Evolutionary conservation across 2,888 invertebrate genomes (phyloP).

Genomic region (Scaptomyza caliginosa): DNA sequence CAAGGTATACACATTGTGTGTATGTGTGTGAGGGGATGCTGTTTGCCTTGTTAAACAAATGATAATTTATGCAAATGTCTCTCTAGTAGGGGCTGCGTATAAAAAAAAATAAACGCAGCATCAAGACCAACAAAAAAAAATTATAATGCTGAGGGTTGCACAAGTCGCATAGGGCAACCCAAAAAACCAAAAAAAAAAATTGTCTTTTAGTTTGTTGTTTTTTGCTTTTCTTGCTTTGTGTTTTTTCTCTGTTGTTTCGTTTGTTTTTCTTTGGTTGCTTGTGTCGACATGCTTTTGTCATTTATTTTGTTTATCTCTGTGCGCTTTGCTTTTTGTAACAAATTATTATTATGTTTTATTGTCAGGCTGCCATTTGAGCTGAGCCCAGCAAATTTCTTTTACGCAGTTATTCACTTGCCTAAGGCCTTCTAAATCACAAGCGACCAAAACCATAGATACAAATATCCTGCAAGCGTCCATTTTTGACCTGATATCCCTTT

Average conservation of each 20-base stretch:
- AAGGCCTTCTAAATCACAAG: constrained; percentile 57
- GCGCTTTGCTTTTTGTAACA: constrained; percentile 73
- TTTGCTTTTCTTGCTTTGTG: constrained; percentile 3
- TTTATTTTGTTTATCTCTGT: constrained; percentile 81
- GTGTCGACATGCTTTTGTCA: constrained; percentile 75
- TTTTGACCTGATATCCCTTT: constrained; percentile 51
- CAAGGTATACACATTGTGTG: constrained; percentile 31
- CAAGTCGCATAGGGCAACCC: constrained; percentile 45
- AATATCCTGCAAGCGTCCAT: constrained; percentile 22
- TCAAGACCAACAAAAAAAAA: constrained; percentile 30
- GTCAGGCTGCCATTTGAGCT: constrained; percentile 56
- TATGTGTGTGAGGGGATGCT: constrained; percentile 20
- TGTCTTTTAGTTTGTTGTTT: constrained; percentile 54
- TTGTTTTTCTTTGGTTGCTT: constrained; percentile 30
- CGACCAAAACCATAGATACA: constrained; percentile 5
- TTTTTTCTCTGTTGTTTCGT: constrained; percentile 16
- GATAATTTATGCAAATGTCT: constrained; percentile 82
- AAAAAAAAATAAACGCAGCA: constrained; percentile 6
- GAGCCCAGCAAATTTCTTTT: constrained; percentile 57
- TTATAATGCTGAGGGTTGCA: constrained; percentile 69
- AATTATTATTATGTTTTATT: constrained; percentile 79
- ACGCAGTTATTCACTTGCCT: constrained; percentile 33
- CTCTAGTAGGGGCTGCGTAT: constrained; percentile 58
- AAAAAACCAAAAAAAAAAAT: constrained; percentile 24
- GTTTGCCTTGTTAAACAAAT: constrained; percentile 73